These are phyloP conservation scores for Picus viridis DNA, from an alignment of 2,797 vertebrate species.

Conservation along the genomic window DNA sequence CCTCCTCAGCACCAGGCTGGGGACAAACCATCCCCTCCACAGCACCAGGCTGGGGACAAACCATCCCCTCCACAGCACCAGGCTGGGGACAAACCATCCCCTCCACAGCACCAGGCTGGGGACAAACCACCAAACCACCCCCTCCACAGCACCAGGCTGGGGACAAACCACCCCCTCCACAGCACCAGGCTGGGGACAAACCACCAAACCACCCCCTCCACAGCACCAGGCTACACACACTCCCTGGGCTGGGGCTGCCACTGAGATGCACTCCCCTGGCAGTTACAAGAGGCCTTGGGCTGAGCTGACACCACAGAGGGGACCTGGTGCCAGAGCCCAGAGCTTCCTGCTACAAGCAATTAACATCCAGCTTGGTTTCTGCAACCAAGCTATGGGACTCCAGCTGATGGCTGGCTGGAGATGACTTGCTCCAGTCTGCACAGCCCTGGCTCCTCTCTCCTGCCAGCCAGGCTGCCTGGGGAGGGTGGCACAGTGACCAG, in stretches of 20 bases:
- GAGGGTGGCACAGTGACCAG: background rate
- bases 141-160: too few relatives aligned
- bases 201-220: background rate
- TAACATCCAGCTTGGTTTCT: background rate
- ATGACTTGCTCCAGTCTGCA: background rate
- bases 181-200: too few relatives aligned
- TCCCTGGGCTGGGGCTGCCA: background rate
- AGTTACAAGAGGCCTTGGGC: background rate
- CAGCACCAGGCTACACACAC: background rate
- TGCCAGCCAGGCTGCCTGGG: background rate
- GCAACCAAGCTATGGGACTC: too few relatives aligned
- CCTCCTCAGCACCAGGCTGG: background rate
- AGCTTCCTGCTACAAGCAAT: background rate
- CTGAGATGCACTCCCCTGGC: background rate
- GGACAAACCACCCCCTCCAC: too few relatives aligned
- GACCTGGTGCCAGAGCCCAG: background rate
- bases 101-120: too few relatives aligned
- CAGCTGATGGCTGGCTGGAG: background rate
- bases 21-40: too few relatives aligned
- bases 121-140: too few relatives aligned
- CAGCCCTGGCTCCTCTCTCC: background rate
- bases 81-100: too few relatives aligned
- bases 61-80: too few relatives aligned
- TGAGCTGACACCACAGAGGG: background rate
- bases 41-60: too few relatives aligned